Base-by-base conservation (phyloP, 2,797 vertebrate genomes). In the Echeneis naucrates region DNA sequence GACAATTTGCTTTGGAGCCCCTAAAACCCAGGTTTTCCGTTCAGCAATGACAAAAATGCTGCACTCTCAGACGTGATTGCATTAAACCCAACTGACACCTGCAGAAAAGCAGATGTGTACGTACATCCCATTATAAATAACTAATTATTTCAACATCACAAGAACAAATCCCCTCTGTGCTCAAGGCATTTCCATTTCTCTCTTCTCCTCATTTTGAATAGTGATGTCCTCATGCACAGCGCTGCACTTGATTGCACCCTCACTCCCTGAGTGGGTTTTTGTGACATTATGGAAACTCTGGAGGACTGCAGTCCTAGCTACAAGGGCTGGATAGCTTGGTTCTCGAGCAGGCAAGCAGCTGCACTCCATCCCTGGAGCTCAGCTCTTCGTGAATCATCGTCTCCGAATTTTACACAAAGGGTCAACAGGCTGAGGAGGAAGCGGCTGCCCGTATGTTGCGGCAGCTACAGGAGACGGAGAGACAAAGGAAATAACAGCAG, bases 251-350 rank as follows among this genome's bases (percentile, higher is more conserved):
- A 32, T 38, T 55, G 68, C 75, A 60, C 60, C 51, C 56, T 27
- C 65, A 55, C 48, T 66, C 70, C 68, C 35, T 63, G 68, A 58
- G 78, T 70, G 59, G 69, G 60, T 56, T 74, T 58, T 37, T 44
- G 74, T 58, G 77, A 74, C 86, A 66, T 73, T 68, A 68, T 65
- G 68, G 71, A 67, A 67, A 66, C 53, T 75, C 48, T 59, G 54
- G 24, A 77, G 77, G 65, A 68, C 44, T 53, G 45, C 54, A n/a
- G 54, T 66, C 30, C 58, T 45, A 11, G 33, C 56, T 50, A 30
- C 62, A 27, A 27, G 65, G 64, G 64, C 64, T 75, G 48, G 52
- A 73, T 27, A 58, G 52, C 44, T 73, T 56, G 33, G 40, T 65
- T 67, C 58, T 68, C 50, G 67, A 77, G 69, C 65, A 73, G 68